phyloP scores from a whole-genome alignment of 2,113 vertebrate species.

The Pluvianellus socialis region DNA sequence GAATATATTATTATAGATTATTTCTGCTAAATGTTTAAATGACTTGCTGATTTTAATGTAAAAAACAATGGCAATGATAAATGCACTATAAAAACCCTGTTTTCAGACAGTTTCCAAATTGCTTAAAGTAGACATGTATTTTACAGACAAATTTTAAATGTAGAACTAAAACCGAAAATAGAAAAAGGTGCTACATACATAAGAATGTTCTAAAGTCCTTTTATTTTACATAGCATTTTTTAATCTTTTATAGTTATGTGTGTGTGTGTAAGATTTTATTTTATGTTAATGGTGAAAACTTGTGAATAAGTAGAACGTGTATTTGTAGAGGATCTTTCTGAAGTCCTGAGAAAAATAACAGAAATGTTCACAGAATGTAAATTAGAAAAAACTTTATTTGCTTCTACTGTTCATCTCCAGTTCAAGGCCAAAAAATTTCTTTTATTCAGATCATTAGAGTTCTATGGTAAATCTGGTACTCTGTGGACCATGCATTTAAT shows the following conservation, averaged over 20 bases:
- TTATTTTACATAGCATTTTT: background rate
- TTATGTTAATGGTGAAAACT: background rate
- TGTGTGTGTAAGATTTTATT: background rate
- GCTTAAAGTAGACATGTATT: background rate
- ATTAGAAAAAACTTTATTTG: background rate
- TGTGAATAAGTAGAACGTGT: background rate
- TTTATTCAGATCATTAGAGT: background rate
- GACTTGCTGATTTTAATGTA: background rate
- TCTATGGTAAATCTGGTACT: background rate
- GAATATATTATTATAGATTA: background rate
- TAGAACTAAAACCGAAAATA: background rate
- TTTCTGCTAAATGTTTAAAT: background rate
- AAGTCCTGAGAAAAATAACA: background rate
- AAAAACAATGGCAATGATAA: background rate
- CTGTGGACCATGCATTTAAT: background rate
- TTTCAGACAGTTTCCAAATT: background rate
- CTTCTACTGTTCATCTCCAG: background rate
- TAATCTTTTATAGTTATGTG: background rate
- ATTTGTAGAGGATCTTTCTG: background rate
- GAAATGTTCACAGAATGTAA: background rate
- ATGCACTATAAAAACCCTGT: background rate
- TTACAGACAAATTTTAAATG: background rate
- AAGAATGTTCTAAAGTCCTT: background rate
- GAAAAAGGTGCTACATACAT: background rate
- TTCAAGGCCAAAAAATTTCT: background rate